phyloP scores from a whole-genome alignment of 1,140 invertebrate species.

The Melipona quadrifasciata region DNA sequence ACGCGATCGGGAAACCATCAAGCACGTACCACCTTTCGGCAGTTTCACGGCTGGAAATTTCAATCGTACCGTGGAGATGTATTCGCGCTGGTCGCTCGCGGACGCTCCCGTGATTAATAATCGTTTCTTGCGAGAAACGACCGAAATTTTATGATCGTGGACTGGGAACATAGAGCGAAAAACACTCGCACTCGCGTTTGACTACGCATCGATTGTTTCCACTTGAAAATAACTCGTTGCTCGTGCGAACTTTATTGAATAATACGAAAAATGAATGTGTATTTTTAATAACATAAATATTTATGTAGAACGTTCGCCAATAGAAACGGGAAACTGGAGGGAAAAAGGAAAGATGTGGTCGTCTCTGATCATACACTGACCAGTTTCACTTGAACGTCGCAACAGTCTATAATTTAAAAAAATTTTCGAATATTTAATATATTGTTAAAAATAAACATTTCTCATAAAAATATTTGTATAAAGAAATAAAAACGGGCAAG shows the following conservation, averaged over 20 bases:
- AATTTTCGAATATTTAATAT: too few species aligned
- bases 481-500: too few species aligned
- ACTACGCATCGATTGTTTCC: neutral
- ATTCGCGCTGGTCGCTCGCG: too few species aligned
- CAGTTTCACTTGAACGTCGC: constrained; percentile 49
- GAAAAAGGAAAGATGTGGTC: neutral
- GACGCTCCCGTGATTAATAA: neutral
- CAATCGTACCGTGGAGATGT: neutral
- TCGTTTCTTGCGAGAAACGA: too few species aligned
- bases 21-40: neutral
- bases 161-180: neutral
- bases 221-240: neutral
- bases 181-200: neutral
- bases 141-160: neutral
- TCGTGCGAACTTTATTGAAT: too few species aligned
- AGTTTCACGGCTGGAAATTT: neutral
- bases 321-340: too few species aligned
- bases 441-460: too few species aligned
- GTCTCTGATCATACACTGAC: constrained; percentile 48
- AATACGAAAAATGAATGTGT: too few species aligned
- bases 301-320: too few species aligned
- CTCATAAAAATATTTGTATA: too few species aligned
- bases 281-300: too few species aligned
- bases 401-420: neutral
- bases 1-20: too few species aligned